phyloP scores from a whole-genome alignment of 23 tunicate species.

The Trididemnum clinides region DNA sequence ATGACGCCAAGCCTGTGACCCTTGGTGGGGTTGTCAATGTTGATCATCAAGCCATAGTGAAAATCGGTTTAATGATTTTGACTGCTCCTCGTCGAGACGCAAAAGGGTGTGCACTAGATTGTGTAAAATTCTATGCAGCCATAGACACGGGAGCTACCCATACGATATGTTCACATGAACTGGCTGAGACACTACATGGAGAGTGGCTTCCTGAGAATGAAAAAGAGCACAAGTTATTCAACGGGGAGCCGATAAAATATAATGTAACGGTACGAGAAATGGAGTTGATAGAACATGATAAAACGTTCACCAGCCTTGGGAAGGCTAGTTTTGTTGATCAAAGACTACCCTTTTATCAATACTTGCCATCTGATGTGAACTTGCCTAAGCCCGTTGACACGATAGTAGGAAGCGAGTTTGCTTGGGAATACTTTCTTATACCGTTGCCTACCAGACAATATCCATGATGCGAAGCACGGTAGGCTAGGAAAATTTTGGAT shows the following conservation, averaged over 20 bases:
- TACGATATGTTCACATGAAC: neutral
- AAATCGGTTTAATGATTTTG: neutral
- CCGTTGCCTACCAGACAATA: too few species aligned
- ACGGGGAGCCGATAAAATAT: neutral
- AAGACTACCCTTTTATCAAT: neutral
- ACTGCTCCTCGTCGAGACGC: too few species aligned
- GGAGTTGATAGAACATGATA: neutral
- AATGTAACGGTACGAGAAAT: neutral
- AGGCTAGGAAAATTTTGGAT: too few species aligned
- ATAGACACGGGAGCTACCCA: slow-evolving; percentile 13
- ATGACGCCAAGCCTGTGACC: neutral
- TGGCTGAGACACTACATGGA: neutral
- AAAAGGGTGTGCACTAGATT: too few species aligned
- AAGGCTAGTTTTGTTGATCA: neutral
- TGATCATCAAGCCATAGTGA: neutral
- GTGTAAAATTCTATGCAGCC: neutral
- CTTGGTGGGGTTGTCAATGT: neutral
- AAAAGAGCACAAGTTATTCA: neutral
- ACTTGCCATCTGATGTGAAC: neutral
- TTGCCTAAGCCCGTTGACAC: neutral
- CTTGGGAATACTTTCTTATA: too few species aligned
- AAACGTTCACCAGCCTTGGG: neutral
- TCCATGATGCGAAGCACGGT: too few species aligned
- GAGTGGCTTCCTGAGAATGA: too few species aligned
- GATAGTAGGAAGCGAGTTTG: too few species aligned